These are phyloP conservation scores for Antigone vipio DNA, from an alignment of 2,113 vertebrate species.

Conservation along the genomic window DNA sequence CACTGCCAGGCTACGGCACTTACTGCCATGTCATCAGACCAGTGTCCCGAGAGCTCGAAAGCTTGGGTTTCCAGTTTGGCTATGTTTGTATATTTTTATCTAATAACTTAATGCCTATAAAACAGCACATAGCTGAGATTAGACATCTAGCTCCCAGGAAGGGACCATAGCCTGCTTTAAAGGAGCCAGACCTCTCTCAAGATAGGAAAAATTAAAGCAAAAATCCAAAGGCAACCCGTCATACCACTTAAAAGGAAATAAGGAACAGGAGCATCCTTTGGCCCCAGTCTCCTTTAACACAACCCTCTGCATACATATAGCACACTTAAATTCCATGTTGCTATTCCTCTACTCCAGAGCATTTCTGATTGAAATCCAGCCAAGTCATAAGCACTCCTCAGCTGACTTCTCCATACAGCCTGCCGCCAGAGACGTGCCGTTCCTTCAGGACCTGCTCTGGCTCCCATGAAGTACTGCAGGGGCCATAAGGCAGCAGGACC, in stretches of 20 bases:
- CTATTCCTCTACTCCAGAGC: neutral
- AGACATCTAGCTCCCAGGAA: neutral
- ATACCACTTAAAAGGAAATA: neutral
- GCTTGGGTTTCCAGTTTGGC: neutral
- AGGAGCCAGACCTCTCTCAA: neutral
- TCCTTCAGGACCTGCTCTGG: neutral
- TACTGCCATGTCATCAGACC: neutral
- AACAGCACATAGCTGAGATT: neutral
- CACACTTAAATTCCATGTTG: fast-evolving
- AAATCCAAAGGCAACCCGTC: neutral
- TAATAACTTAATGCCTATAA: neutral
- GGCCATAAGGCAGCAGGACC: neutral
- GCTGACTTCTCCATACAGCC: neutral
- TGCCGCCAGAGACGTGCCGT: neutral
- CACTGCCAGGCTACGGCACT: neutral
- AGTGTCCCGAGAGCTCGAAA: neutral
- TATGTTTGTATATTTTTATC: neutral
- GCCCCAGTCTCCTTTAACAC: neutral
- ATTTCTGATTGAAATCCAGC: neutral
- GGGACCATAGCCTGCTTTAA: neutral
- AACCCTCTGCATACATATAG: fast-evolving
- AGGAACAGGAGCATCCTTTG: neutral
- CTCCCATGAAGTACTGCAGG: neutral
- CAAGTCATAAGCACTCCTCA: neutral
- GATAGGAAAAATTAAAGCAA: neutral